Evolutionary conservation across 53 echinoderm and acorn worm genomes (phyloP).

Genomic region (Crossaster papposus): DNA sequence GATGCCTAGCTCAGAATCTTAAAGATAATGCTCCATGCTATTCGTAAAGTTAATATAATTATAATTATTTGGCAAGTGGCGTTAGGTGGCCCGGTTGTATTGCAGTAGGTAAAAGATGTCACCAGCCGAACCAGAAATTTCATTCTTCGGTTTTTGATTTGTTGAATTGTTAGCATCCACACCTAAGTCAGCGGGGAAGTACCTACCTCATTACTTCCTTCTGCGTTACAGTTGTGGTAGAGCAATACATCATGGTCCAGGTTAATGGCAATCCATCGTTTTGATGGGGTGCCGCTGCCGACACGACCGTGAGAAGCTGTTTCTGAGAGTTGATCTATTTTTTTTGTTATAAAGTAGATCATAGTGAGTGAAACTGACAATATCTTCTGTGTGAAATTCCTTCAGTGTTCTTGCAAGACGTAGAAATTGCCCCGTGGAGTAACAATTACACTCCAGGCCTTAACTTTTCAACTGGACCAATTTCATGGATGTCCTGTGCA

Average conservation of each 20-base stretch:
- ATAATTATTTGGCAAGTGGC: no score
- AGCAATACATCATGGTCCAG: conserved; percentile 46
- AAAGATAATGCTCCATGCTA: no score
- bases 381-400: neutral
- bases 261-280: conserved; percentile 37
- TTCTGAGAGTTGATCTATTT: conserved; percentile 68
- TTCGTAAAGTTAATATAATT: no score
- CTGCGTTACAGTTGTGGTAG: conserved; percentile 71
- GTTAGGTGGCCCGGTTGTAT: no score
- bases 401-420: no score
- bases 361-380: conserved; percentile 61
- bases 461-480: no score
- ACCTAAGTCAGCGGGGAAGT: conserved; percentile 78
- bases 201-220: conserved; percentile 14
- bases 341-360: conserved; percentile 17
- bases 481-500: no score
- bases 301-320: conserved; percentile 14
- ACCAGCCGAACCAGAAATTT: no score
- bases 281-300: conserved; percentile 15
- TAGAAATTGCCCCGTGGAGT: no score
- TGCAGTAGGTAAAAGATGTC: no score
- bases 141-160: no score
- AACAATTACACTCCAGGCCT: no score
- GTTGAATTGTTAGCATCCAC: conserved; percentile 61
- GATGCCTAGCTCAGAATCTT: conserved; percentile 85